Evolutionary conservation across 2,888 invertebrate species (phyloP), one percentile per base, ranked within the genome.

Genomic region (Trilocha varians): DNA sequence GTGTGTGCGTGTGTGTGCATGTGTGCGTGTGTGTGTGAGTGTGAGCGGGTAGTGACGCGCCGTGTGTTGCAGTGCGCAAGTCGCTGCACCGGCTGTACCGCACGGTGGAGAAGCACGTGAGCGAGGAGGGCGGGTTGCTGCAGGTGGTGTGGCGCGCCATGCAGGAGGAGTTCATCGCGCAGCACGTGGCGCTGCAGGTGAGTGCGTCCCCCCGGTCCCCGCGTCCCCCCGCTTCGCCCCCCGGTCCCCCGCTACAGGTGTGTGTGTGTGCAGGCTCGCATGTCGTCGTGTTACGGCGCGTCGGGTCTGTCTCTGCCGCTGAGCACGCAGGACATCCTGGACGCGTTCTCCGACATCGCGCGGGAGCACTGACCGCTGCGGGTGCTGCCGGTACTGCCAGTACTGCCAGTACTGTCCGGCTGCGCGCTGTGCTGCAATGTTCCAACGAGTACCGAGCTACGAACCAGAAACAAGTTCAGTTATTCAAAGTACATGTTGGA

Each of bases 131-230:
- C 71, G 97, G 96, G 66, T 87, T 98, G 50, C 87, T 97, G 61
- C 95, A 96, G 89, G 99, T 99, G 39, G 99, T 99, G 44, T 99
- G 99, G 99, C 91, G 97, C 69, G 96, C 97, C 59, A 98, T 99
- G 98, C 98, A 99, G 87, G 97, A 98, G 75, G 98, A 99, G 87
- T 99, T 99, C 80, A 94, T 99, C 59, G 92, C 94, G 57, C 99
- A 99, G 76, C 97, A 98, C 79, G 70, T 66, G 40, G 74, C 93
- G 59, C 91, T 98, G 57, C 96, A 98, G 80, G 94, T 74, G n/a
- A n/a, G n/a, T n/a, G n/a, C n/a, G n/a, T n/a, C n/a, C n/a, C n/a
- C n/a, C n/a, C n/a, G n/a, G n/a, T n/a, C n/a, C n/a, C n/a, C n/a
- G n/a, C n/a, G n/a, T n/a, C n/a, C n/a, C n/a, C n/a, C n/a, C n/a